phyloP scores from a whole-genome alignment of 1,140 invertebrate species.

The Stegodyphus mimosarum region DNA sequence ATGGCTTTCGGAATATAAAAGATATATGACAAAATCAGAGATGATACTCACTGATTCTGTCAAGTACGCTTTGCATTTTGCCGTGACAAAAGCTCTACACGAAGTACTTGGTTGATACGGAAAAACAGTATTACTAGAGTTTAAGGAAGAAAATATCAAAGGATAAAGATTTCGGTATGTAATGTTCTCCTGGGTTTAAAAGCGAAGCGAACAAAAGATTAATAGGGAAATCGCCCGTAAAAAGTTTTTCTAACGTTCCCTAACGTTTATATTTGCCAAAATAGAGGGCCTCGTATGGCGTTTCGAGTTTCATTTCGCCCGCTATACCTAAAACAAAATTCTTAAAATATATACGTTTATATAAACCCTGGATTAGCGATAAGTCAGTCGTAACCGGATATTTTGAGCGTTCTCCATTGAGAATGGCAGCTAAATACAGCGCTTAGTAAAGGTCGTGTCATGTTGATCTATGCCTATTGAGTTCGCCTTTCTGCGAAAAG shows the following conservation, averaged over 20 bases:
- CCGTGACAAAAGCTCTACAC: no score
- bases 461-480: constrained; percentile 46
- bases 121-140: no score
- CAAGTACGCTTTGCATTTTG: no score
- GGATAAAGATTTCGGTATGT: not conserved
- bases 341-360: constrained; percentile 17
- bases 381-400: constrained; percentile 52
- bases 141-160: not conserved
- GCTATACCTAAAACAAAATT: constrained; percentile 28
- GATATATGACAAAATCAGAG: no score
- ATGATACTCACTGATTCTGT: no score
- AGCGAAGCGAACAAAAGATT: constrained; percentile 48
- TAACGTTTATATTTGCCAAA: constrained; percentile 50
- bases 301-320: constrained; percentile 24
- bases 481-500: constrained; percentile 42
- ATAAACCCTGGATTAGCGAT: constrained; percentile 53
- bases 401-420: constrained; percentile 43
- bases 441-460: constrained; percentile 54
- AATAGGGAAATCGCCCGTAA: constrained; percentile 53
- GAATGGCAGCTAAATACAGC: constrained; percentile 56
- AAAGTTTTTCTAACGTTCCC: constrained; percentile 36
- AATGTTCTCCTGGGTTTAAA: constrained; percentile 21
- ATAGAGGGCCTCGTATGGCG: constrained; percentile 9
- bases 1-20: no score
- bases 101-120: no score